Percentiles rank a stretch among this genome's conserved stretches.
Conservation (phyloP, 2,797 vertebrate species). For the Acanthurus leucopareius region DNA sequence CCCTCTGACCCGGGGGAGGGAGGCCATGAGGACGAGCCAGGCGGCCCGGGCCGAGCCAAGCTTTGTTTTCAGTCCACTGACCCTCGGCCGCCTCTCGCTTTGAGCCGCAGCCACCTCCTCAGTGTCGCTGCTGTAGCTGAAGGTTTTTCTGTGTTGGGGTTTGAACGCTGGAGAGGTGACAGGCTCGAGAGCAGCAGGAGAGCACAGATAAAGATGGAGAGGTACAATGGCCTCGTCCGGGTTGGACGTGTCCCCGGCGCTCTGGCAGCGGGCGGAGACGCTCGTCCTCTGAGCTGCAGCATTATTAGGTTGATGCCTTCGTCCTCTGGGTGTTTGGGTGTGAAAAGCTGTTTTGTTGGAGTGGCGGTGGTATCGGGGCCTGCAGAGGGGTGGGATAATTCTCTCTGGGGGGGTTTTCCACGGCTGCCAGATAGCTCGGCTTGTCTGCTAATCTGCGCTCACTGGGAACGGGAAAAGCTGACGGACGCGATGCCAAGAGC, state of each 20-base stretch:
- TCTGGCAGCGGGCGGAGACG: slow-evolving; percentile 39
- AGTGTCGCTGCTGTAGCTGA: slow-evolving; percentile 2
- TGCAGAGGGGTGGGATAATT: slow-evolving; percentile 63
- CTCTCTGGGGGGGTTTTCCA: slow-evolving; percentile 25
- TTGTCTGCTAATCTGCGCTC: slow-evolving; percentile 78
- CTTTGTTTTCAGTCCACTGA: slow-evolving; percentile 69
- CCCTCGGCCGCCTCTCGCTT: slow-evolving; percentile 13
- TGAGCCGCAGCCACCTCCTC: slow-evolving; percentile 29
- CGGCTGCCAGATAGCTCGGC: slow-evolving; percentile 68
- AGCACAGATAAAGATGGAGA: slow-evolving; percentile 57
- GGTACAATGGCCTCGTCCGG: slow-evolving; percentile 6
- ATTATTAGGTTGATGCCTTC: slow-evolving; percentile 41
- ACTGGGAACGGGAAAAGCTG: slow-evolving; percentile 66
- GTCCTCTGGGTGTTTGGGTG: slow-evolving; percentile 66
- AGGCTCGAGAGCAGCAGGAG: slow-evolving; percentile 59
- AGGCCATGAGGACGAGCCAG: slow-evolving; percentile 48
- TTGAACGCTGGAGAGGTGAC: slow-evolving; percentile 34
- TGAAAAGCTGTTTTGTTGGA: slow-evolving; percentile 74
- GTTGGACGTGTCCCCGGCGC: slow-evolving; percentile 38
- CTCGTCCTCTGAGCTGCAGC: slow-evolving; percentile 31
- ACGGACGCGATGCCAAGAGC: slow-evolving; percentile 73
- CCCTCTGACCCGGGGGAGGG: slow-evolving; percentile 48
- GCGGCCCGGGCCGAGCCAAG: slow-evolving; percentile 59
- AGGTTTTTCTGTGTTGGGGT: slow-evolving; percentile 12
- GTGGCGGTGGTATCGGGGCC: slow-evolving; percentile 56